A percentile compares a stretch with the other conserved stretches of the same genome.
Conservation (phyloP, 64 coral and sea anemone genomes). For the Astreopora myriophthalma region DNA sequence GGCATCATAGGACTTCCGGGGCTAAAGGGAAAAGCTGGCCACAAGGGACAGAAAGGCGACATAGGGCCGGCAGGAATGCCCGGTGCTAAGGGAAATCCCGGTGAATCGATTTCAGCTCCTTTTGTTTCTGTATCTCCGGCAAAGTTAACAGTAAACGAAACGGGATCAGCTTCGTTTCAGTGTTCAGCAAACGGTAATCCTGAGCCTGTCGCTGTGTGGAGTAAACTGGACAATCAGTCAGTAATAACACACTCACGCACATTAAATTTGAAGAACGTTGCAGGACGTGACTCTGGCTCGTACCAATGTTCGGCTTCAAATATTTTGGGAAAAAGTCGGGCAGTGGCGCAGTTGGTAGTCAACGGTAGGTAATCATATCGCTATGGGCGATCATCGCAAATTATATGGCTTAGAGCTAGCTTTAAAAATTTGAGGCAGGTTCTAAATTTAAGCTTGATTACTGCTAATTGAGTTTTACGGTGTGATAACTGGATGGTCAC, state of each 20-base stretch:
- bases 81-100: conserved; percentile 33
- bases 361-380: too few relatives aligned
- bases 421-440: too few relatives aligned
- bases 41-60: neutral
- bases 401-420: too few relatives aligned
- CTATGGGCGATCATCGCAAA: too few relatives aligned
- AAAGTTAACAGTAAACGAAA: conserved; percentile 11
- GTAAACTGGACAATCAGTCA: conserved; percentile 25
- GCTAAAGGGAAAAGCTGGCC: neutral
- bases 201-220: conserved; percentile 16
- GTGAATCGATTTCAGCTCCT: neutral
- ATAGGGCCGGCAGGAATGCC: neutral
- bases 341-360: neutral
- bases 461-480: too few relatives aligned
- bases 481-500: too few relatives aligned
- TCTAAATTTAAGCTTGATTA: too few relatives aligned
- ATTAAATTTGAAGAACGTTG: neutral
- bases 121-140: neutral
- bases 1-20: neutral
- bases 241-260: neutral
- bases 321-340: neutral
- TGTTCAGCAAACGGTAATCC: conserved; percentile 63
- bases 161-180: neutral
- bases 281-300: neutral
- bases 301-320: neutral